Percentiles rank a stretch among this genome's conserved stretches.
phyloP scores from a whole-genome alignment of 2,113 vertebrate genomes.

The Callionymus lyra region DNA sequence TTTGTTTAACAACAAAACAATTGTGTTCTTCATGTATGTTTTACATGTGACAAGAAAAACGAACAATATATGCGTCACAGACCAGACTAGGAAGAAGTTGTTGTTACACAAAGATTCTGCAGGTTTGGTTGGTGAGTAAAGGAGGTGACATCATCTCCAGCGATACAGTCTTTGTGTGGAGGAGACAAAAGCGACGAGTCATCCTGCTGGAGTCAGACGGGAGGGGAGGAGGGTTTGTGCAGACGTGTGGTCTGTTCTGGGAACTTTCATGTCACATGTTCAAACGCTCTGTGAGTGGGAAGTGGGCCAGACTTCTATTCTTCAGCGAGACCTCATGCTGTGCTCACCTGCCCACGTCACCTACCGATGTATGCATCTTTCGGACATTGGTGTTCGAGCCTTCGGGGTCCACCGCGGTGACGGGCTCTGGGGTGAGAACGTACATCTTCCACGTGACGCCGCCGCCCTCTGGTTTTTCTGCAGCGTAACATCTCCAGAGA shows the following conservation, averaged over 20 bases:
- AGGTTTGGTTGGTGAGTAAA: conserved; percentile 70
- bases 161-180: conserved; percentile 68
- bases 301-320: conserved; percentile 26
- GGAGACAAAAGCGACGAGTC: conserved; percentile 67
- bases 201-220: conserved; percentile 55
- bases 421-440: conserved; percentile 53
- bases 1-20: no score
- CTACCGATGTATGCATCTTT: conserved; percentile 69
- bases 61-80: no score
- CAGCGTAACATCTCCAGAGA: conserved; percentile 81
- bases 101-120: conserved; percentile 72
- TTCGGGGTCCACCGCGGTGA: conserved; percentile 47
- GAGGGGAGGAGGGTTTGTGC: conserved; percentile 6
- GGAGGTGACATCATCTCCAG: conserved; percentile 71
- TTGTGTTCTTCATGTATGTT: no score
- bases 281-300: neutral
- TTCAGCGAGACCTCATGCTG: neutral
- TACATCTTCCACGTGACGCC: conserved; percentile 84
- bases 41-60: no score
- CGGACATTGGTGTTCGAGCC: conserved; percentile 61
- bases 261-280: conserved; percentile 41
- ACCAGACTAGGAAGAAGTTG: no score
- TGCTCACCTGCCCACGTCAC: neutral
- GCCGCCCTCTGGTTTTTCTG: conserved; percentile 72
- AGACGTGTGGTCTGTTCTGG: conserved; percentile 23